Conservation (phyloP, 2,797 vertebrate species). For the Microcaecilia unicolor region DNA sequence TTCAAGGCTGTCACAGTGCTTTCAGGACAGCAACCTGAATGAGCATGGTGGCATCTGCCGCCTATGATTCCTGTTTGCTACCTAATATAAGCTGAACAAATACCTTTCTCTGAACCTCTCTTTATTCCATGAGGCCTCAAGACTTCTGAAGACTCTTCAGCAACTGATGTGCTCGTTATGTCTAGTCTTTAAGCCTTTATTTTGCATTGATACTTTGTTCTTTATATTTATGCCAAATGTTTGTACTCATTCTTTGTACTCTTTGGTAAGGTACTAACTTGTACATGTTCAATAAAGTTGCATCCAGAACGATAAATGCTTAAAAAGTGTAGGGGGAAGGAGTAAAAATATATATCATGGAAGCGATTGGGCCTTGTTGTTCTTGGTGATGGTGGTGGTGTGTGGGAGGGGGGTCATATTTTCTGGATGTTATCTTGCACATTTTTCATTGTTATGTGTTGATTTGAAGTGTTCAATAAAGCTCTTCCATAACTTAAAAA, state of each 20-base stretch:
- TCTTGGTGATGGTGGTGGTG: too few relatives aligned
- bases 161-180: conserved; percentile 31
- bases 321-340: too few relatives aligned
- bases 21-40: conserved; percentile 12
- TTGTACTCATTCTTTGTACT: conserved; percentile 36
- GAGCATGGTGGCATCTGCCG: conserved; percentile 6
- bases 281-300: conserved; percentile 44
- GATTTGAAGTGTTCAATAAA: too few relatives aligned
- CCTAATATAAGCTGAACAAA: conserved; percentile 60
- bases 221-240: conserved; percentile 70
- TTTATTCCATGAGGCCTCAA: conserved; percentile 38
- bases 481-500: too few relatives aligned
- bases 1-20: not conserved
- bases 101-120: conserved; percentile 61
- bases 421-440: too few relatives aligned
- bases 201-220: conserved; percentile 57
- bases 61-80: conserved; percentile 43
- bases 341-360: too few relatives aligned
- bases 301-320: conserved; percentile 36
- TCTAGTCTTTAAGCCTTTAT: conserved; percentile 54
- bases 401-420: too few relatives aligned
- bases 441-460: too few relatives aligned
- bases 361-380: too few relatives aligned
- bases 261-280: conserved; percentile 50
- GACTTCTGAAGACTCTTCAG: conserved; percentile 45